These are phyloP conservation scores for Tipula vernalis DNA, from an alignment of 2,888 invertebrate genomes.

Conservation along the genomic window DNA sequence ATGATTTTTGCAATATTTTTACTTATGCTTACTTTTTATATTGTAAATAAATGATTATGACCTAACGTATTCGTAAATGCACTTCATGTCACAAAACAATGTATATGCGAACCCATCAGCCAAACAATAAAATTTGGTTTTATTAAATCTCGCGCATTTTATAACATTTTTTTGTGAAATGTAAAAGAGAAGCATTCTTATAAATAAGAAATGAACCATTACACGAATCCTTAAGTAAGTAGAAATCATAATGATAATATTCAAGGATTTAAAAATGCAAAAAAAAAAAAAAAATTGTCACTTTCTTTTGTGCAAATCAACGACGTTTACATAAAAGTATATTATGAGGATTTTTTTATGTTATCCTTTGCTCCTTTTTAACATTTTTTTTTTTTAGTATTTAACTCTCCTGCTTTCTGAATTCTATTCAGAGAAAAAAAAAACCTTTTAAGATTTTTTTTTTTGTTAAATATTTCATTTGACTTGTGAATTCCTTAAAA, in stretches of 20 bases:
- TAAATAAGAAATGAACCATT: not conserved
- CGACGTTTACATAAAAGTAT: not conserved
- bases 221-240: not conserved
- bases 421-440: not conserved
- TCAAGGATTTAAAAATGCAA: not conserved
- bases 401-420: not conserved
- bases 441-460: not conserved
- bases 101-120: too few relatives aligned
- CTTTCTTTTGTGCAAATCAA: not conserved
- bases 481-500: not conserved
- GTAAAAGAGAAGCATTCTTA: too few relatives aligned
- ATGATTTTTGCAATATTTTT: too few relatives aligned
- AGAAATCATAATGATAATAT: not conserved
- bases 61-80: too few relatives aligned
- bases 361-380: not conserved
- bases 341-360: not conserved
- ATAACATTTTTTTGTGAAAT: too few relatives aligned
- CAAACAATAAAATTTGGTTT: too few relatives aligned
- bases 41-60: too few relatives aligned
- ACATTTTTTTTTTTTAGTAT: too few relatives aligned
- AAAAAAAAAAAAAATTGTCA: not conserved
- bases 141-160: too few relatives aligned
- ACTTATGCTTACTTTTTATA: too few relatives aligned
- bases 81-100: too few relatives aligned
- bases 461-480: not conserved